phyloP scores from a whole-genome alignment of 2,888 invertebrate genomes.

The Pardosa pseudoannulata region DNA sequence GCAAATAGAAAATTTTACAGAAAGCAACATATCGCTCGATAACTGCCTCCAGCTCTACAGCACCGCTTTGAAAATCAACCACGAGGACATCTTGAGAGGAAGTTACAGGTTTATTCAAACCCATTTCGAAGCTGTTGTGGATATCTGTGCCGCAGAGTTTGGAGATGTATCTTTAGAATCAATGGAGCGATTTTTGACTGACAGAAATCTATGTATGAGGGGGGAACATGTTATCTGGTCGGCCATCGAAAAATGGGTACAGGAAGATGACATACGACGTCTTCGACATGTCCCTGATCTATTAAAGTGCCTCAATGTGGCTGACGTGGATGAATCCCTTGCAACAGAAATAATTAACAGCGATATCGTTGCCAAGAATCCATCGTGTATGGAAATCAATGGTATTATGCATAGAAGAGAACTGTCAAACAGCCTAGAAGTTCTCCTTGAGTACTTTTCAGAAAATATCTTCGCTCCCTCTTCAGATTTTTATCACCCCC shows the following conservation, averaged over 20 bases:
- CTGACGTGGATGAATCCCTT: constrained; percentile 8
- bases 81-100: neutral
- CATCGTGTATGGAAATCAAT: neutral
- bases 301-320: neutral
- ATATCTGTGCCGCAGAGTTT: neutral
- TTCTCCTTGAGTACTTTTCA: neutral
- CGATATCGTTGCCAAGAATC: constrained; percentile 7
- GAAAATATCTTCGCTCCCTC: neutral
- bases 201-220: constrained; percentile 26
- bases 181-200: constrained; percentile 4
- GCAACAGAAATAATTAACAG: neutral
- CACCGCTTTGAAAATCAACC: no score
- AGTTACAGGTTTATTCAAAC: constrained; percentile 29
- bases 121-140: constrained; percentile 18
- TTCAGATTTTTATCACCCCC: neutral
- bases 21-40: no score
- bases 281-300: constrained; percentile 3
- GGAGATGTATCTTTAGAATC: neutral
- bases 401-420: neutral
- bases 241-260: constrained; percentile 13
- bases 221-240: neutral
- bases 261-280: neutral
- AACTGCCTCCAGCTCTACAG: no score
- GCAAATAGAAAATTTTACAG: neutral
- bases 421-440: neutral